Base-by-base conservation (phyloP, 2,113 vertebrate species). In the Myxocyprinus asiaticus region DNA sequence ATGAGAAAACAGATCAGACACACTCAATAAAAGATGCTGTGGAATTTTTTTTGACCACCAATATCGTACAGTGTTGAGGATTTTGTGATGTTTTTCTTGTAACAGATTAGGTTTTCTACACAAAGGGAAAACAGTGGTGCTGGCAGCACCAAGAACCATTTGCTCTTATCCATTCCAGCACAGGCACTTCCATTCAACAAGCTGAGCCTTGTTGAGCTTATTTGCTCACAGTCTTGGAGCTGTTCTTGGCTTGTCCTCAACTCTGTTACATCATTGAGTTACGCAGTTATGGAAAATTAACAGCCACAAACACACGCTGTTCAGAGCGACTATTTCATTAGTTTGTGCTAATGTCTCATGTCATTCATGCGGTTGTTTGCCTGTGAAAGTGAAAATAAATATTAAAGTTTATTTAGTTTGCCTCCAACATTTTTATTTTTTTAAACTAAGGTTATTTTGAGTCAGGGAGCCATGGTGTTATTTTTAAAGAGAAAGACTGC, bases 211-310 rank as follows among this genome's bases (percentile, higher is more conserved):
- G 91, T 94, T 88, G 67, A 81, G 80, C 71, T 81, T 88, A 84
- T 92, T 91, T 91, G 87, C 90, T 90, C 87, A 82, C 85, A 85
- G 90, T 89, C 85, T 87, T 84, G 78, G 74, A 86, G 86, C 84
- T 89, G 89, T 84, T 88, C 85, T 90, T 90, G 88, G 89, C 87
- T 43, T 70, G 55, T 63, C 70, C 81, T 75, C 56, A 33, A 33
- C 81, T 78, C 56, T 76, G 89, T 92, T 93, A 90, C 92, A 87
- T 92, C 88, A 93, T 84, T 83, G 88, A 83, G 83, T 88, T 85
- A 86, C 80, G 83, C 78, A 82, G 83, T 90, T 91, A 85, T 91
- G 88, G 88, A 91, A 90, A 91, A 89, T 85, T 56, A 88, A 84
- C 81, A 7, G 59, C 58, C 55, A 66, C 81, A 86, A 85, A 88